Conservation (phyloP, 2,797 vertebrate genomes). For the Sibirionetta formosa region DNA sequence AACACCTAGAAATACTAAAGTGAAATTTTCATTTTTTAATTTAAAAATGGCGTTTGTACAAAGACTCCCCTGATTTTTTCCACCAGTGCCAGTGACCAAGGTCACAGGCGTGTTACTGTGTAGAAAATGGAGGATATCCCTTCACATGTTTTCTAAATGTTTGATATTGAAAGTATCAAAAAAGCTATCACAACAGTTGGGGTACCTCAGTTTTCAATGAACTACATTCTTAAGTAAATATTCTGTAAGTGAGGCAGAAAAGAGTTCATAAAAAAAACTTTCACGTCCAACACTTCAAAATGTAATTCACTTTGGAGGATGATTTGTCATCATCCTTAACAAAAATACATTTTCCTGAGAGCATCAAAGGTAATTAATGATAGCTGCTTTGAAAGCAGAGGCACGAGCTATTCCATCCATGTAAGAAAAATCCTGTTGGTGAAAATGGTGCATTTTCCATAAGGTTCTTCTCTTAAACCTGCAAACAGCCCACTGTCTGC, state of each 20-base stretch:
- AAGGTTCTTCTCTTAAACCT: neutral
- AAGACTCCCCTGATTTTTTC: rapidly evolving
- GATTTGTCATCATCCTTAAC: neutral
- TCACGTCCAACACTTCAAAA: neutral
- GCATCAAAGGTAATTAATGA: neutral
- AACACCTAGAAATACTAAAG: neutral
- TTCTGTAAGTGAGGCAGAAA: neutral
- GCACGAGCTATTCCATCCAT: neutral
- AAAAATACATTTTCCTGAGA: neutral
- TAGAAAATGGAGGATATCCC: neutral
- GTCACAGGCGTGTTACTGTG: neutral
- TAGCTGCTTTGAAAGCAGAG: neutral
- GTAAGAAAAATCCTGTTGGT: neutral
- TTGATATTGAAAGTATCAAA: neutral
- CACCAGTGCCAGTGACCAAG: neutral
- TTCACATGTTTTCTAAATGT: neutral
- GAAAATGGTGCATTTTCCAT: neutral
- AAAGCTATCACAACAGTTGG: neutral
- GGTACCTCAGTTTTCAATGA: neutral
- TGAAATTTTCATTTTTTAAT: neutral
- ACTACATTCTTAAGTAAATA: neutral
- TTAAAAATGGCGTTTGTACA: neutral
- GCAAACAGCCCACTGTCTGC: neutral
- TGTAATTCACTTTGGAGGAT: neutral
- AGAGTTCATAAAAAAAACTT: neutral